A percentile compares a stretch with the other conserved stretches of the same genome.
Conservation (phyloP, 2,888 invertebrate genomes). For the Yponomeuta cagnagella region DNA sequence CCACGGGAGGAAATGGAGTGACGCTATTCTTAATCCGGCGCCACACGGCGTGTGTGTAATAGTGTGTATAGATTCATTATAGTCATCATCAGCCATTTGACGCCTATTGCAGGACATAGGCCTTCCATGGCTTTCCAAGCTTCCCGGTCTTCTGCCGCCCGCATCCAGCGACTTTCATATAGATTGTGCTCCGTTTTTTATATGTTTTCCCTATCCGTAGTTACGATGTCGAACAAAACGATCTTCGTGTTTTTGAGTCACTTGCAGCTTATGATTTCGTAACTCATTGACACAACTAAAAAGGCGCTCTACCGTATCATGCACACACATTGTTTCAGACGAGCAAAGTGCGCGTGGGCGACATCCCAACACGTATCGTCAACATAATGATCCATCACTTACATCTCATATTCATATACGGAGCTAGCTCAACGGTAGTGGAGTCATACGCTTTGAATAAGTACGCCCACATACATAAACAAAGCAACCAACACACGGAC, state of each 20-base stretch:
- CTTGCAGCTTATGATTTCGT: not conserved
- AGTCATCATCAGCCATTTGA: no score
- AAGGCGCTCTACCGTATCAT: not conserved
- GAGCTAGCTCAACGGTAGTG: not conserved
- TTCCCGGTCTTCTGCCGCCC: no score
- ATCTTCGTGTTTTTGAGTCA: not conserved
- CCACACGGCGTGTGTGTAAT: no score
- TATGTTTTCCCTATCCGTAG: no score
- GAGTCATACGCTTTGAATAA: constrained; percentile 3
- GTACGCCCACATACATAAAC: constrained; percentile 8
- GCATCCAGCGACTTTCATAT: no score
- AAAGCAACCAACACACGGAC: constrained; percentile 9
- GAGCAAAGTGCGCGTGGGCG: constrained; percentile 3
- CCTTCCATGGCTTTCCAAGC: no score
- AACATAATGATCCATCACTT: constrained; percentile 6
- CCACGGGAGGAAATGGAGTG: no score
- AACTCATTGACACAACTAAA: not conserved
- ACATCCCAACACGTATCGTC: not conserved
- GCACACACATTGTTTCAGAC: not conserved
- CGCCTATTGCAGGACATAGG: no score
- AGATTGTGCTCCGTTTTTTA: no score
- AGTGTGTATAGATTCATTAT: no score
- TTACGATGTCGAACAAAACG: no score
- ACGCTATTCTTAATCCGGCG: no score
- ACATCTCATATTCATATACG: not conserved